Base-by-base conservation (phyloP, 2,113 vertebrate species). In the Pachycephala philippinensis region DNA sequence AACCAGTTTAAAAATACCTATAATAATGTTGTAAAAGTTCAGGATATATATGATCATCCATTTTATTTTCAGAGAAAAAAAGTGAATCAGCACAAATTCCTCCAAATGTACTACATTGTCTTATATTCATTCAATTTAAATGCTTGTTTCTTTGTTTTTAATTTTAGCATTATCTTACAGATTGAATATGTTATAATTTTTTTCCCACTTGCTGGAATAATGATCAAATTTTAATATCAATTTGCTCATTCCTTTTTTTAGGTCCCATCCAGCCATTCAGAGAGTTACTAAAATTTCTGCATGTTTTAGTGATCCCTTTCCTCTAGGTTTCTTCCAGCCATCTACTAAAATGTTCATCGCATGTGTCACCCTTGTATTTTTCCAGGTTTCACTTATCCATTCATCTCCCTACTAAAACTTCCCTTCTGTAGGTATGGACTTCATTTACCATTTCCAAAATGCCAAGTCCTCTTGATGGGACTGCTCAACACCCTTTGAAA, bases 181-280 rank as follows among this genome's bases (percentile, higher is more conserved):
- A 52, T 23, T 52, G 42, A 76, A 39, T 90, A 79, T 59, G 30
- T 53, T 92, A 37, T n/a, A 60, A 89, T 78, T 93, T 57, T 76
- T 22, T 42, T 75, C 23, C 88, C 39, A 64, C 19, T 59, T 70
- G 33, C 35, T 90, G 44, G 23, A 84, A 59, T 85, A 83, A 83
- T 45, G n/a, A 53, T 31, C 24, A 26, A 79, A 79, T 54, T 77
- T 86, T 78, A 61, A 80, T 82, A 71, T 57, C 35, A 89, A 39
- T 89, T 95, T 96, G 78, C 91, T 97, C 85, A 95, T 97, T 94
- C 96, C 90, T 95, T 95, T 94, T 89, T 95, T 94, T 94, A 97
- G 95, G 93, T 95, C 63, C 23, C 27, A 87, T 71, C 50, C 77
- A 93, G 76, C 10, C 54, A 83, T 68, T 52, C 54, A 89, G 53